Base-by-base conservation (phyloP, 2,113 vertebrate species). In the Plecturocebus donacophilus region DNA sequence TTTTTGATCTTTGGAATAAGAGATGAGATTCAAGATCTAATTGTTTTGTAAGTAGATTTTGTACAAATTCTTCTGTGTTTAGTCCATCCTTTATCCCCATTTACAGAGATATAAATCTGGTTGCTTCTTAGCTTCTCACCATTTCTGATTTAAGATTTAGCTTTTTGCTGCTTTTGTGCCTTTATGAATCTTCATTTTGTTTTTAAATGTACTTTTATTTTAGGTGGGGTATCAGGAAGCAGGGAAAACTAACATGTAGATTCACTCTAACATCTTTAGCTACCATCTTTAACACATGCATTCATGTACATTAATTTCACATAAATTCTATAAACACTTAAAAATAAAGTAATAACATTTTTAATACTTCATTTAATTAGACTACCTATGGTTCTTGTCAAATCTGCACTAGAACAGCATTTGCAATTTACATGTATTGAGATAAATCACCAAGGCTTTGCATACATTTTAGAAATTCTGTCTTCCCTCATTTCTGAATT, bases 401-500 rank as follows among this genome's bases (percentile, higher is more conserved):
- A 87, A 84, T 94, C 40, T 87, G 61, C 5, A 66, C 13, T 70
- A 90, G 85, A 88, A 91, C 87, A 83, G 23, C 66, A 73, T 77
- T 93, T 95, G 12, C 54, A 92, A 32, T 91, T 95, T 84, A 49
- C 80, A 11, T 61, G 23, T 38, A 52, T 52, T 68, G 70, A 90
- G 42, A 56, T 58, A 47, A 45, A 80, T 49, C 32, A 75, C 47
- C 35, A 87, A 84, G 52, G 23, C 40, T 58, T 91, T 94, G n/a
- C 20, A 58, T 14, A 93, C 52, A 23, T 64, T 96, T 79, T 82
- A 91, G 73, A 70, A 23, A 79, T 94, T 92, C n/a, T 95, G 91
- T 92, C 25, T n/a, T 35, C 12, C 21, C 6, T 90, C 6, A 6
- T 83, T 94, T 90, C 47, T 76, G 16, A 94, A 83, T 84, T 84